Conservation (phyloP, 2,113 vertebrate genomes). For the Rhombomys opimus region DNA sequence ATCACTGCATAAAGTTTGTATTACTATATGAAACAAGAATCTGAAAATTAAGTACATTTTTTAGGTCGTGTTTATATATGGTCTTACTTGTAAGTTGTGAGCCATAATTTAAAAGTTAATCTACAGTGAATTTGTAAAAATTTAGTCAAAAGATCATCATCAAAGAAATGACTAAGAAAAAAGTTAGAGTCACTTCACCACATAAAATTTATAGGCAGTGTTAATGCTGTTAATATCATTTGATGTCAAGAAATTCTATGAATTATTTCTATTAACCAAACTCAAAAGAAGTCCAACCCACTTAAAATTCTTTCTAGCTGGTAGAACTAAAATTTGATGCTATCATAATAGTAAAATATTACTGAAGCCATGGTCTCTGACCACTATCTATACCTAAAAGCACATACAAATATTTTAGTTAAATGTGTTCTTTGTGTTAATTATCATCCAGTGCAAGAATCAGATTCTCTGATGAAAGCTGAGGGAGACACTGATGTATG, state of each 20-base stretch:
- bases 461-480: neutral
- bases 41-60: neutral
- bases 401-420: neutral
- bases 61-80: neutral
- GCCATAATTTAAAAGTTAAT: neutral
- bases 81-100: neutral
- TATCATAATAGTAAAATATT: conserved; percentile 32
- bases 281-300: neutral
- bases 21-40: neutral
- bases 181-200: neutral
- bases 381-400: neutral
- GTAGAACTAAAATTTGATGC: neutral
- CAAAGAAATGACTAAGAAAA: neutral
- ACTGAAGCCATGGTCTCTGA: neutral
- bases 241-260: neutral
- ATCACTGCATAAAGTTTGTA: neutral
- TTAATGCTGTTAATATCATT: neutral
- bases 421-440: neutral
- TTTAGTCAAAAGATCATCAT: neutral
- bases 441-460: neutral
- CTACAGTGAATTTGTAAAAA: neutral
- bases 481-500: neutral
- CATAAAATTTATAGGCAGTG: neutral
- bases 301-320: neutral
- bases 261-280: neutral